A percentile compares a stretch with the other conserved stretches of the same genome.
phyloP scores from a whole-genome alignment of 1,140 invertebrate genomes.

The Gryon sp. region DNA sequence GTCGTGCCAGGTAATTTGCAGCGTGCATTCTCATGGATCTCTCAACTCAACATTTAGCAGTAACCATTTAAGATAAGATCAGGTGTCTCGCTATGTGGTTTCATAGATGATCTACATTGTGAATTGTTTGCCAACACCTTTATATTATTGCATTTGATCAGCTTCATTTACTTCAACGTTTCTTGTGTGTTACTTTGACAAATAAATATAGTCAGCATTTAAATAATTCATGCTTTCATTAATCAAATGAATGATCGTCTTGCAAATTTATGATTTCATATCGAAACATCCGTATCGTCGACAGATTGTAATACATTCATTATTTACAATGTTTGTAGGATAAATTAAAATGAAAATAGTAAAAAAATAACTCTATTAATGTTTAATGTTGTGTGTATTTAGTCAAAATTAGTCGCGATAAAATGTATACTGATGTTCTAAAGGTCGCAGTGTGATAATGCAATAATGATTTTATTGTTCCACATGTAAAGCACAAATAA shows the following conservation, averaged over 20 bases:
- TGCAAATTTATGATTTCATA: no score
- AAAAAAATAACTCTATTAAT: no score
- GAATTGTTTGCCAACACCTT: slow-evolving; percentile 61
- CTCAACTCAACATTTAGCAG: slow-evolving; percentile 32
- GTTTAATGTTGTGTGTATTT: no score
- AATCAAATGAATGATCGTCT: no score
- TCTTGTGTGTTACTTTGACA: slow-evolving; percentile 46
- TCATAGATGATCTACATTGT: slow-evolving; percentile 60
- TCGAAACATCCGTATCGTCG: no score
- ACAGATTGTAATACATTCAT: no score
- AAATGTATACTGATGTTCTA: not conserved
- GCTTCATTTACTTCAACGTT: slow-evolving; percentile 45
- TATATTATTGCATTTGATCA: slow-evolving; percentile 56
- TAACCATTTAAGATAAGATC: slow-evolving; percentile 62
- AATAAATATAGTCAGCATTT: no score
- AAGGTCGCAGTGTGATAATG: not conserved
- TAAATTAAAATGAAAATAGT: no score
- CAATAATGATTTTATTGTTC: slow-evolving; percentile 25
- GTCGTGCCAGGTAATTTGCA: slow-evolving; percentile 54
- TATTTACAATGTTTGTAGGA: no score
- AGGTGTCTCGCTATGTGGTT: slow-evolving; percentile 60
- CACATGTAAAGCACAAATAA: slow-evolving; percentile 52
- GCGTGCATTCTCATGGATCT: slow-evolving; percentile 56
- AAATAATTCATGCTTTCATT: no score
- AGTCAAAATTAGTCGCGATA: not conserved